These are phyloP conservation scores for Carposina sasakii DNA, from an alignment of 1,140 invertebrate genomes.

Conservation along the genomic window DNA sequence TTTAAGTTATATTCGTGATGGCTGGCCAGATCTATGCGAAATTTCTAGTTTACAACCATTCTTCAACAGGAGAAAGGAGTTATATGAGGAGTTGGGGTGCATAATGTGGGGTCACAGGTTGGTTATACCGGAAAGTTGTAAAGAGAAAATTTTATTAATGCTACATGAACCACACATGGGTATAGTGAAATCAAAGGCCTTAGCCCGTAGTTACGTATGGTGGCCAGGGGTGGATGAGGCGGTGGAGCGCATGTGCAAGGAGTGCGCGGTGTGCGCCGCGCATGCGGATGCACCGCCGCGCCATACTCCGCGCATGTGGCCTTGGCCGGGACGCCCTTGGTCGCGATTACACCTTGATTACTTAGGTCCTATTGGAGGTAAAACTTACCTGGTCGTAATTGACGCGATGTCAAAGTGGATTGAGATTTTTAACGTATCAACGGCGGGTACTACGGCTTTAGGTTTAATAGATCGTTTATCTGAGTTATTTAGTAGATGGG, in stretches of 20 bases:
- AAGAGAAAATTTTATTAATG: background rate
- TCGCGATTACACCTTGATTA: background rate
- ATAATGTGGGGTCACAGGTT: background rate
- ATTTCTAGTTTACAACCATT: background rate
- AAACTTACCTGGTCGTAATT: background rate
- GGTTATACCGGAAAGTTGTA: background rate
- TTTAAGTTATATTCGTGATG: background rate
- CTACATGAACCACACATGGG: slow-evolving; percentile 4
- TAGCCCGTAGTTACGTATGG: slow-evolving; percentile 16
- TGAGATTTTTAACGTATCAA: background rate
- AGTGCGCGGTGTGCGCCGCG: slow-evolving; percentile 5
- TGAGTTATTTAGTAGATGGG: background rate
- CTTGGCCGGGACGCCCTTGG: background rate
- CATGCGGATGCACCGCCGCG: background rate
- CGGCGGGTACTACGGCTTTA: background rate
- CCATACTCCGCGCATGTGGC: background rate
- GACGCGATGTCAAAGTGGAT: background rate
- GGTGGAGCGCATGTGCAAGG: slow-evolving; percentile 2
- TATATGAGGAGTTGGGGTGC: background rate
- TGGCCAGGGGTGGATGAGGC: slow-evolving; percentile 11
- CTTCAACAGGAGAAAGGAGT: background rate
- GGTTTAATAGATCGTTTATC: background rate
- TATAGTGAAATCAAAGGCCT: slow-evolving; percentile 14
- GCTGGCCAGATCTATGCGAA: background rate
- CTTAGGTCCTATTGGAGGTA: background rate